Evolutionary conservation across 2,113 vertebrate species (phyloP), one percentile per base, ranked within the genome.

Genomic region (Paramisgurnus dabryanus): DNA sequence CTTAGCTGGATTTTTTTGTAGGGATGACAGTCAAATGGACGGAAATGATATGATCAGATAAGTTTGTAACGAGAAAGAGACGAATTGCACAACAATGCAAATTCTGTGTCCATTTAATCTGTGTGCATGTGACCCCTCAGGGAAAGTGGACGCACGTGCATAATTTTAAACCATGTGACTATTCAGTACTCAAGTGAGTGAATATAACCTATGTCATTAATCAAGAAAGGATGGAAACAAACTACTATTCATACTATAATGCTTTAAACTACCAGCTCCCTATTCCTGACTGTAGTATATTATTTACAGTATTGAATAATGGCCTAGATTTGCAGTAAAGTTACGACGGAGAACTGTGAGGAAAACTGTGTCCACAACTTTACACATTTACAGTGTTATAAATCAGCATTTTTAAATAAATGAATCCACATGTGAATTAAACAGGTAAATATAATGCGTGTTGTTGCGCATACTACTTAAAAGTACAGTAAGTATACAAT

Each of bases 141-240:
- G 9, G 10, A 47, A 63, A 63, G 41, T 49, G 58, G 58, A 63
- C 1, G 34, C 58, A n/a, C 27, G 22, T 75, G 43, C 17, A 58
- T 7, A 7, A 47, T 49, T 75, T 63, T 39, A 39, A 9, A 63
- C 4, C 73, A 75, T 75, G 73, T 75, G 73, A 75, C 58, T 45
- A 34, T 3, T 34, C 40, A 75, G 18, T 39, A 45, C 58, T 64
- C 58, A 63, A 47, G 22, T 71, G 22, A 71, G 22, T 71, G 22
- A 71, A 55, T 34, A 55, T 34, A 57, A 13, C 55, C 69, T 11
- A 40, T 43, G n/a, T 49, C 41, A 63, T 64, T 18, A 39, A 41
- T 64, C 34, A 17, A 8, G 43, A 18, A 15, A 34, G 8, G 1
- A 57, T 71, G 1, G 3, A 1, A 71, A 57, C 6, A 58, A 34